Conservation (phyloP, 2,113 vertebrate genomes). For the Collichthys lucidus region DNA sequence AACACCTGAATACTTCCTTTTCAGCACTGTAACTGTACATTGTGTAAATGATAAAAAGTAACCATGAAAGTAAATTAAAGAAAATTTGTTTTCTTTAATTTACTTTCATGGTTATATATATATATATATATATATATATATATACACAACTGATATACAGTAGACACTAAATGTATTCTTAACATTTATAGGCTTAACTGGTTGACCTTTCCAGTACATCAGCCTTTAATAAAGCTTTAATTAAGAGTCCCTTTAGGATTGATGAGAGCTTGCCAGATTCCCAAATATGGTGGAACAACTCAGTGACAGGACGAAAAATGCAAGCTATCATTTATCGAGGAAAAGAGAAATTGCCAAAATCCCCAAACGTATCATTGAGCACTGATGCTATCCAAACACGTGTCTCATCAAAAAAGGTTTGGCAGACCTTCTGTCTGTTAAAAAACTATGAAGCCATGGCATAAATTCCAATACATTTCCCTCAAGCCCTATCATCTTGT, state of each 20-base stretch:
- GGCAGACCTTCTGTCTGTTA: slow-evolving; percentile 37
- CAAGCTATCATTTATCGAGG: slow-evolving; percentile 39
- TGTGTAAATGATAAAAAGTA: not conserved
- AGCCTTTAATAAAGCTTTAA: no score
- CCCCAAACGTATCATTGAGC: slow-evolving; percentile 30
- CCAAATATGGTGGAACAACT: slow-evolving; percentile 15
- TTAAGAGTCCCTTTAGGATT: slow-evolving; percentile 41
- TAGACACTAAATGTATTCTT: not conserved
- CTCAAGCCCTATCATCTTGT: slow-evolving; percentile 33
- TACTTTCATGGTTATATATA: no score
- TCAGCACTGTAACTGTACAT: not conserved
- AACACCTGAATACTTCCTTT: not conserved
- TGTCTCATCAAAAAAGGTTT: slow-evolving; percentile 18
- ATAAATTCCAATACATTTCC: slow-evolving; percentile 38
- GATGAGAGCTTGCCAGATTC: slow-evolving; percentile 8
- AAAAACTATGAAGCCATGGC: slow-evolving; percentile 17
- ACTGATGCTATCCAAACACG: slow-evolving; percentile 30
- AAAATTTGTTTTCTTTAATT: not conserved
- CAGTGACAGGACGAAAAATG: slow-evolving; percentile 8
- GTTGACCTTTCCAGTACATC: slow-evolving; percentile 44
- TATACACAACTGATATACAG: not conserved
- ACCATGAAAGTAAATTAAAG: not conserved
- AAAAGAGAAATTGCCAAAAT: slow-evolving; percentile 44
- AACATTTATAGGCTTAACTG: slow-evolving; percentile 14
- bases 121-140: not conserved